Evolutionary conservation across 1,140 invertebrate species (phyloP).

Genomic region (silkworm (Bombyx mori)): DNA sequence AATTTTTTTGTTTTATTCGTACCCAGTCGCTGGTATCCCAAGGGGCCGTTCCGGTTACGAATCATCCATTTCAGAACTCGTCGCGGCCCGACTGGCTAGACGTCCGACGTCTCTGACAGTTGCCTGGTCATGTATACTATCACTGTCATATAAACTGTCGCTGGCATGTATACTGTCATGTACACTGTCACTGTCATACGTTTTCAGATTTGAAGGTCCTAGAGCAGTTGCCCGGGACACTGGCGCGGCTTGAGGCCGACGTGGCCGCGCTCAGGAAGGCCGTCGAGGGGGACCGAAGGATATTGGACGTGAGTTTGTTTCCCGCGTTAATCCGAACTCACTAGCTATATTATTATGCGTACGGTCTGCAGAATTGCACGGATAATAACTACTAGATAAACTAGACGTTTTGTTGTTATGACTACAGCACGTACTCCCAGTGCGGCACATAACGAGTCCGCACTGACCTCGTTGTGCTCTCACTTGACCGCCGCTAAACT

Average conservation of each 20-base stretch:
- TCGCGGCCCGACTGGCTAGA: too few species aligned
- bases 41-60: neutral
- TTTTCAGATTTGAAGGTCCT: slow-evolving; percentile 50
- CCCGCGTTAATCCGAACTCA: too few species aligned
- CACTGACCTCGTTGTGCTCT: too few species aligned
- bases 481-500: too few species aligned
- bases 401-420: too few species aligned
- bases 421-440: too few species aligned
- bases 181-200: neutral
- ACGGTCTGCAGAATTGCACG: too few species aligned
- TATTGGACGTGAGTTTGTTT: slow-evolving; percentile 39
- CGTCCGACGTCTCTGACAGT: too few species aligned
- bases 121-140: neutral
- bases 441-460: too few species aligned
- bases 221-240: slow-evolving; percentile 54
- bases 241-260: slow-evolving; percentile 56
- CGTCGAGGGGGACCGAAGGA: slow-evolving; percentile 48
- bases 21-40: neutral
- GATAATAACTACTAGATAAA: too few species aligned
- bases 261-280: slow-evolving; percentile 54
- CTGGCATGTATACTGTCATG: neutral
- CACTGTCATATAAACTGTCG: neutral
- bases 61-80: slow-evolving; percentile 5
- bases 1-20: slow-evolving; percentile 1
- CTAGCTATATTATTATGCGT: too few species aligned